phyloP scores from a whole-genome alignment of 2,113 vertebrate genomes.

The Fukomys damarensis region DNA sequence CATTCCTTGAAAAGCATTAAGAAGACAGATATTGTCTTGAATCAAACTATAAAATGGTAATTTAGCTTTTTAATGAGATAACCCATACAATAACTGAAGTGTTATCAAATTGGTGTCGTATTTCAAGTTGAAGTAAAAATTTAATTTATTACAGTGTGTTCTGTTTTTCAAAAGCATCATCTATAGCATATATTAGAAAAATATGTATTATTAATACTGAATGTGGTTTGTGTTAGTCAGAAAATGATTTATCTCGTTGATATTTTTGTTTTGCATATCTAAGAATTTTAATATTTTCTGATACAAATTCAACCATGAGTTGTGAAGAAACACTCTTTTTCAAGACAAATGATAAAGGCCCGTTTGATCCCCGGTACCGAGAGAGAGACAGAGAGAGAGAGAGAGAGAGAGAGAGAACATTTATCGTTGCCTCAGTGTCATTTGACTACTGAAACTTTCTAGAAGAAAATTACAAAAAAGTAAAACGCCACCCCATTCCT shows the following conservation, averaged over 20 bases:
- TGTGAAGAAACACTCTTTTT: background rate
- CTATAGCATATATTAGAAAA: background rate
- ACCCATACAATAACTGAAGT: background rate
- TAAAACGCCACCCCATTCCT: background rate
- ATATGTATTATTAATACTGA: background rate
- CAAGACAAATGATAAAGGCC: background rate
- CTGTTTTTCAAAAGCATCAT: background rate
- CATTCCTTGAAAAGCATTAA: background rate
- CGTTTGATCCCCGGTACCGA: no score
- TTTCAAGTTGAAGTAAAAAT: background rate
- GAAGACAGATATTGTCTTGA: background rate
- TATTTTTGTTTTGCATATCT: background rate
- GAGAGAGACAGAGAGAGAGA: no score
- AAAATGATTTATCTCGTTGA: background rate
- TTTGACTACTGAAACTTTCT: background rate
- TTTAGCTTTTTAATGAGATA: background rate
- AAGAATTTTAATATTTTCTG: background rate
- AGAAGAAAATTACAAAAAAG: background rate
- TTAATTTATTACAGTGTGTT: background rate
- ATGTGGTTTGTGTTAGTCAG: background rate
- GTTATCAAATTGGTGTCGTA: background rate
- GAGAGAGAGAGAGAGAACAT: background rate
- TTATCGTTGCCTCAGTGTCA: background rate
- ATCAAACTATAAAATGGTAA: background rate
- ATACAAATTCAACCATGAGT: background rate